A percentile compares a stretch with the other conserved stretches of the same genome.
phyloP scores from a whole-genome alignment of 2,113 vertebrate genomes.

The Cardinalis cardinalis region DNA sequence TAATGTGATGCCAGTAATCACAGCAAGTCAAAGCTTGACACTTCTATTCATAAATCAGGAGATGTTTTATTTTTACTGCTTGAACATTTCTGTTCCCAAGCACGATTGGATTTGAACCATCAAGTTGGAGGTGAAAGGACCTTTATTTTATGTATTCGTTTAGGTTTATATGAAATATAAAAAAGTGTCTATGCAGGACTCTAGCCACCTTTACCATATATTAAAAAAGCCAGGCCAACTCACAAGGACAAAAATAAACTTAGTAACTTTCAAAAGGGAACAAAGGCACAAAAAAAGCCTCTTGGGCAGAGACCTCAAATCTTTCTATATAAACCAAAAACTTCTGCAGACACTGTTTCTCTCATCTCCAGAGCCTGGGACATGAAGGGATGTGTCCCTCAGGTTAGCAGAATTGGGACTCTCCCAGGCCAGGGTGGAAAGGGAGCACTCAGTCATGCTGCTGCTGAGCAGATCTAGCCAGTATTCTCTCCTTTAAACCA shows the following conservation, averaged over 20 bases:
- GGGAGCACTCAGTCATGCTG: background rate
- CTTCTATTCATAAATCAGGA: conserved; percentile 56
- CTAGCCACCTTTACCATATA: conserved; percentile 13
- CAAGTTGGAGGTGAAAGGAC: conserved; percentile 47
- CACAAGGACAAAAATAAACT: conserved; percentile 41
- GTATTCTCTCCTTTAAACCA: background rate
- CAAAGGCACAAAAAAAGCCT: background rate
- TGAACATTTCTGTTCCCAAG: conserved; percentile 41
- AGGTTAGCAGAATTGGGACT: background rate
- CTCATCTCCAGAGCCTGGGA: background rate
- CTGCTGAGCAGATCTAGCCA: background rate
- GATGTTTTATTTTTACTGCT: conserved; percentile 54
- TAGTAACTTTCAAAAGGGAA: background rate
- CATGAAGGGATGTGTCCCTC: background rate
- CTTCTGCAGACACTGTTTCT: background rate
- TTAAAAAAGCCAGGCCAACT: conserved; percentile 23
- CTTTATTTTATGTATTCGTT: conserved; percentile 46
- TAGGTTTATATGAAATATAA: conserved; percentile 33
- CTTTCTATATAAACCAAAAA: background rate
- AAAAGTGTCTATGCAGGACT: conserved; percentile 25
- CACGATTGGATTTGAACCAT: conserved; percentile 51
- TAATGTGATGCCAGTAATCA: conserved; percentile 55
- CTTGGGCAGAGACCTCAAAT: conserved; percentile 1
- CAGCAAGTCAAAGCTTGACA: conserved; percentile 52
- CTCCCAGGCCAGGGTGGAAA: background rate